phyloP scores from a whole-genome alignment of 2,888 invertebrate species.

The Xestoiulus laeticollis region DNA sequence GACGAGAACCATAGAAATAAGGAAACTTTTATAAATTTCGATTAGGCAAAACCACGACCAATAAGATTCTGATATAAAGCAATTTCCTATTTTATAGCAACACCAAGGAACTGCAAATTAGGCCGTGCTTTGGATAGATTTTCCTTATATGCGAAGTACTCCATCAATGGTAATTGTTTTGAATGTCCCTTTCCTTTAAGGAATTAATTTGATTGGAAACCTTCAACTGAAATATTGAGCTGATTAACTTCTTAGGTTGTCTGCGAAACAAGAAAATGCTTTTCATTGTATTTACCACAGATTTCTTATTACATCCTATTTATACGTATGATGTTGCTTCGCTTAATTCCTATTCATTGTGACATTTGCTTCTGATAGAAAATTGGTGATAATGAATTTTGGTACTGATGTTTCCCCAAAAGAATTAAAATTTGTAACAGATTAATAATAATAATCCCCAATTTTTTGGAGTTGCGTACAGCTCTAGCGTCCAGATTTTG shows the following conservation, averaged over 20 bases:
- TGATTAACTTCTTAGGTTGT: not conserved
- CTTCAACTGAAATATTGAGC: not conserved
- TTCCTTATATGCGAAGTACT: not conserved
- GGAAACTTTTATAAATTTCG: not conserved
- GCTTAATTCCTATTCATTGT: not conserved
- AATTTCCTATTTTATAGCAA: not conserved
- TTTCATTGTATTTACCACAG: not conserved
- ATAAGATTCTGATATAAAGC: not conserved
- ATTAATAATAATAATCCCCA: too few species aligned
- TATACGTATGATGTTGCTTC: not conserved
- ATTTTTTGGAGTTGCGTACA: too few species aligned
- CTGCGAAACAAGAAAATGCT: not conserved
- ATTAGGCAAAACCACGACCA: not conserved
- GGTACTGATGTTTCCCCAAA: not conserved
- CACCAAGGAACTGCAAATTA: not conserved
- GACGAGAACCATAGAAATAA: not conserved
- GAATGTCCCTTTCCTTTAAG: slow-evolving; percentile 18
- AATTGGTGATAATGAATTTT: not conserved
- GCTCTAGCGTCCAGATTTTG: too few species aligned
- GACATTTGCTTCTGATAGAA: not conserved
- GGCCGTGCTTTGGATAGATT: not conserved
- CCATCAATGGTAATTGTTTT: slow-evolving; percentile 8
- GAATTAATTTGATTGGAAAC: slow-evolving; percentile 10
- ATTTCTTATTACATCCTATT: not conserved
- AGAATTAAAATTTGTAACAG: too few species aligned